A percentile compares a stretch with the other conserved stretches of the same genome.
Conservation (phyloP, 2,113 vertebrate species). For the Labeo catla region DNA sequence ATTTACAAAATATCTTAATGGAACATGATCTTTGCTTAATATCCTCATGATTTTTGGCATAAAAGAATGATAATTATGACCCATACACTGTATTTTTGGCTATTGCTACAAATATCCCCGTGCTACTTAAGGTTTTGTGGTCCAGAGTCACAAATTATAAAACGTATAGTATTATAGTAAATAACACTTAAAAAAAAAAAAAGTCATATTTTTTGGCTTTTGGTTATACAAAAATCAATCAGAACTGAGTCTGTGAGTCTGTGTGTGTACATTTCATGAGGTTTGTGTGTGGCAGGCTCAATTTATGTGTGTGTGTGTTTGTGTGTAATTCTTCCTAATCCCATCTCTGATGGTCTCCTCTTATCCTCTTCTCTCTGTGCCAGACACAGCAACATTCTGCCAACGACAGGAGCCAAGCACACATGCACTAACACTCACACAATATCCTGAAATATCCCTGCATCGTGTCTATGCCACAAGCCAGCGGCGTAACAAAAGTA, state of each 20-base stretch:
- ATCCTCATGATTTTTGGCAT: no score
- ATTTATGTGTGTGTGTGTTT: conserved; percentile 53
- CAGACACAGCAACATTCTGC: conserved; percentile 73
- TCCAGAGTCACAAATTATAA: no score
- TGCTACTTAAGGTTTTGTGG: no score
- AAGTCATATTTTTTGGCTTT: no score
- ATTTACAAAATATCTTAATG: no score
- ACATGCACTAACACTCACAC: conserved; percentile 42
- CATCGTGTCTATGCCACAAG: conserved; percentile 1
- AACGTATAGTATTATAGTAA: no score
- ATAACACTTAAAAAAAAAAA: no score
- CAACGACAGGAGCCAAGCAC: conserved; percentile 65
- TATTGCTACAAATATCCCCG: no score
- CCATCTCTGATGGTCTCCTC: conserved; percentile 68
- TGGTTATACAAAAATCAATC: not conserved
- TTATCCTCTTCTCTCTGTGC: conserved; percentile 68
- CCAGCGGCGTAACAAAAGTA: conserved; percentile 1
- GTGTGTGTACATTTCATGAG: conserved; percentile 43
- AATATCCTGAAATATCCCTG: conserved; percentile 23
- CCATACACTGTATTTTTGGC: no score
- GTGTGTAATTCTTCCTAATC: conserved; percentile 72
- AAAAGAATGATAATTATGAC: no score
- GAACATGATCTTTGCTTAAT: no score
- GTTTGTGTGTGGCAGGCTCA: conserved; percentile 46
- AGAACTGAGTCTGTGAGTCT: conserved; percentile 1